Percentiles rank a stretch among this genome's conserved stretches.
Evolutionary conservation across 2,797 vertebrate genomes (phyloP).

Genomic region (Hyperoplus immaculatus): DNA sequence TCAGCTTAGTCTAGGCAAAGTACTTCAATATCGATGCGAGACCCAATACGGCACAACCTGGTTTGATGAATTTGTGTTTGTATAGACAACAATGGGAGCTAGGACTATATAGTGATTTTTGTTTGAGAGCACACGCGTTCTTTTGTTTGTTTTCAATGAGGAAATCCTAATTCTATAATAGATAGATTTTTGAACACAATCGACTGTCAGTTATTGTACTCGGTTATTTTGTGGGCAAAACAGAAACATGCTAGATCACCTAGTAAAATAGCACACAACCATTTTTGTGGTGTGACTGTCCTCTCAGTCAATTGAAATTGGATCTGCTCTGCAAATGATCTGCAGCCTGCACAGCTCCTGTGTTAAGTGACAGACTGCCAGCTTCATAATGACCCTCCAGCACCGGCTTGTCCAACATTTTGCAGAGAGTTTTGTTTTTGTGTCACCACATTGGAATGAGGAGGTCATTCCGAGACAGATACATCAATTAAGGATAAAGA

Average conservation of each 20-base stretch:
- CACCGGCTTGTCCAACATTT: not conserved
- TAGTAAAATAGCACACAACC: not conserved
- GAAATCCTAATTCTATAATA: not conserved
- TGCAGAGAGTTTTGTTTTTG: constrained; percentile 1
- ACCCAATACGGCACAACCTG: not conserved
- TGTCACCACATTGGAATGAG: not conserved
- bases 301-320: not conserved
- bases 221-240: not conserved
- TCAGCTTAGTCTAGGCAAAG: not conserved
- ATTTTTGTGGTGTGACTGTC: not conserved
- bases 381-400: not conserved
- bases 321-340: constrained; percentile 16
- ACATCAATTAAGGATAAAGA: not conserved
- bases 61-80: not conserved
- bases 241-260: too few relatives aligned
- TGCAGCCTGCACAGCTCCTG: not conserved
- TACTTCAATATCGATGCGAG: not conserved
- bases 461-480: not conserved
- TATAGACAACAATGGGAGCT: not conserved
- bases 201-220: too few relatives aligned
- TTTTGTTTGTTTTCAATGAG: constrained; percentile 7
- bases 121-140: not conserved
- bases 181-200: not conserved
- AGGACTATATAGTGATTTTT: not conserved
- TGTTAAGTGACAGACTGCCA: constrained; percentile 2